A percentile compares a stretch with the other conserved stretches of the same genome.
Conservation (phyloP, 1,140 invertebrate genomes). For the Drosophila punjabiensis region DNA sequence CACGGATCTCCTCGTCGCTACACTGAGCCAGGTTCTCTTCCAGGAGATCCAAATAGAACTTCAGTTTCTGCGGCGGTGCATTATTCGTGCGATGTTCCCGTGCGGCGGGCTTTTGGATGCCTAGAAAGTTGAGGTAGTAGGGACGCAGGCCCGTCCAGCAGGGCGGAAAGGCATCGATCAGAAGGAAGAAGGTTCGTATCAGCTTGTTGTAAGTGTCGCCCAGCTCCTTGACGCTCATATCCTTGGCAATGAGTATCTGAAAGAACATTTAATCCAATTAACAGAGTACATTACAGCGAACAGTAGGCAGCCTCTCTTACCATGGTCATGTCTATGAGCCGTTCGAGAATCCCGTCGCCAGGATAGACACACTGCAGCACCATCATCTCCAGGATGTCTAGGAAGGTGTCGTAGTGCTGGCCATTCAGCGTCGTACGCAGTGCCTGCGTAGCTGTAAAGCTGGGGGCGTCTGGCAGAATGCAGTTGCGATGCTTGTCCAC, state of each 20-base stretch:
- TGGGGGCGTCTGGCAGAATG: conserved; percentile 61
- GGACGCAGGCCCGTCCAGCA: conserved; percentile 70
- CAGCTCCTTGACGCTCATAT: conserved; percentile 38
- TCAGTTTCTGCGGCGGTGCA: conserved; percentile 39
- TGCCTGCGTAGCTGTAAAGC: conserved; percentile 39
- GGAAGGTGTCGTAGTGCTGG: conserved; percentile 65
- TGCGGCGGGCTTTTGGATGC: conserved; percentile 3
- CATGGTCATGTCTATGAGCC: conserved; percentile 64
- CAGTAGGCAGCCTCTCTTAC: background rate
- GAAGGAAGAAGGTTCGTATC: conserved; percentile 45
- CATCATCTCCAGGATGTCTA: conserved; percentile 62
- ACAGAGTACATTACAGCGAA: too few relatives aligned
- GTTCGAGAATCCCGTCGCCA: conserved; percentile 53
- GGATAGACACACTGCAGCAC: conserved; percentile 61
- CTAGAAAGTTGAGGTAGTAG: conserved; percentile 65
- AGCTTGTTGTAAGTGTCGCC: conserved; percentile 50
- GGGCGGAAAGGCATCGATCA: conserved; percentile 67
- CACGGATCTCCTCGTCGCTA: conserved; percentile 35
- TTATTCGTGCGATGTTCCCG: background rate
- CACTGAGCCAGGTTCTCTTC: conserved; percentile 55
- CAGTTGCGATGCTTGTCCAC: conserved; percentile 55
- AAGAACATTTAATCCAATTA: background rate
- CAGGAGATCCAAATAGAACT: conserved; percentile 53
- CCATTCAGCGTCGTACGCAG: conserved; percentile 51
- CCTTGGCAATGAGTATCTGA: conserved; percentile 58